Conservation (phyloP, 1,140 invertebrate genomes). For the Cyclina sinensis region DNA sequence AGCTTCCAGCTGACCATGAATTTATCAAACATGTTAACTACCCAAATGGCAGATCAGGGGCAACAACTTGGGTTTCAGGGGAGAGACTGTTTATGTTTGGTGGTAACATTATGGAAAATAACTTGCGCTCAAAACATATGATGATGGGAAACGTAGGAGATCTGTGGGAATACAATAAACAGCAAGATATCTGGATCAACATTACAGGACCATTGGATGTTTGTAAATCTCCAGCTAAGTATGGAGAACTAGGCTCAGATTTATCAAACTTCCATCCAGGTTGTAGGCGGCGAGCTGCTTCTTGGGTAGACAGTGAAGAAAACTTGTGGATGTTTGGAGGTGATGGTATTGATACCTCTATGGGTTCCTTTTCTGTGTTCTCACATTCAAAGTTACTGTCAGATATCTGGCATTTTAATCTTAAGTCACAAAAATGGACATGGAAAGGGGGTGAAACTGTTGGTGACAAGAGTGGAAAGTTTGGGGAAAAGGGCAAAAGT, state of each 20-base stretch:
- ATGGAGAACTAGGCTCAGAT: slow-evolving; percentile 14
- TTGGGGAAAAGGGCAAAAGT: slow-evolving; percentile 44
- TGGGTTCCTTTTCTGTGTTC: neutral
- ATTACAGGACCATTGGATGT: slow-evolving; percentile 35
- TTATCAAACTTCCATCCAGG: slow-evolving; percentile 58
- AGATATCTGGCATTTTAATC: slow-evolving; percentile 74
- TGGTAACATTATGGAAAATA: slow-evolving; percentile 70
- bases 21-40: slow-evolving; percentile 59
- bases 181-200: slow-evolving; percentile 66
- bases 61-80: slow-evolving; percentile 70
- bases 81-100: slow-evolving; percentile 75
- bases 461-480: slow-evolving; percentile 65
- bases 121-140: slow-evolving; percentile 58
- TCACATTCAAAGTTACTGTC: slow-evolving; percentile 68
- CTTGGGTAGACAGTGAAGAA: slow-evolving; percentile 70
- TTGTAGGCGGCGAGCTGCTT: slow-evolving; percentile 67
- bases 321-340: slow-evolving; percentile 80
- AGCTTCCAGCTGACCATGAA: slow-evolving; percentile 45
- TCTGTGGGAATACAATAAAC: slow-evolving; percentile 72
- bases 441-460: slow-evolving; percentile 70
- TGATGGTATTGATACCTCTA: slow-evolving; percentile 67
- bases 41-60: slow-evolving; percentile 73
- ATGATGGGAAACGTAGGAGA: slow-evolving; percentile 72
- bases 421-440: slow-evolving; percentile 59
- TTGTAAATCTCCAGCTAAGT: slow-evolving; percentile 40